Base-by-base conservation (phyloP, 1,140 invertebrate genomes). In the Papilio polyxenes region DNA sequence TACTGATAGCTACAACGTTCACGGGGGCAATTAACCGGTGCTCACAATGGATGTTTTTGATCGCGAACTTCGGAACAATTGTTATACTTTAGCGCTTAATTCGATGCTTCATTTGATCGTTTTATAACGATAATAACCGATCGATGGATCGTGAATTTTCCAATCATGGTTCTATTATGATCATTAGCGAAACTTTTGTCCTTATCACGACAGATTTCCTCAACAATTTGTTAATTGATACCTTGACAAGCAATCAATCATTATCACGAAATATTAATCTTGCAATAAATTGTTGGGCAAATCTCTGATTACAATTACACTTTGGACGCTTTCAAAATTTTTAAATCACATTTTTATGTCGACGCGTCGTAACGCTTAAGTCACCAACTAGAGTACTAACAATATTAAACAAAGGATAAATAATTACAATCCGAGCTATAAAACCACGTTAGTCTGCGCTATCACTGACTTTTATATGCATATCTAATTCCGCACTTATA, bases 41-140 rank as follows among this genome's bases (percentile, higher is more conserved):
- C 85, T 81, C 84, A 91, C 89, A 91, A 91, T 91, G 90, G 87
- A 88, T 88, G 90, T 89, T 91, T 90, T 89, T 87, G 86, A 78
- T 87, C 51, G 79, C 75, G 81, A 89, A 89, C 85, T 88, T 88
- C 83, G 85, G 40, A 83, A 88, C 85, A 85, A 86, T 86, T 83
- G 82, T 87, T 83, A 81, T 86, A 84, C 69, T 80, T 69, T 80
- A 69, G 62, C 78, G 62, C 78, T 80, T 51, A 65, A 80, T 80
- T 49, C 78, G 78, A n/a, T 83, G 82, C 85, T 85, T 85, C 80
- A 81, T 80, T 82, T 83, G 80, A 86, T 88, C 86, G 83, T 84
- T 86, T 84, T 65, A 37, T 37, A 59, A 51, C 23, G 59, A 80
- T 17, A 31, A 62, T 62, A 10, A 17, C 17, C 78, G 59, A 80